These are phyloP conservation scores for Sminthurides bifidus DNA, from an alignment of 1,140 invertebrate genomes.

Conservation along the genomic window DNA sequence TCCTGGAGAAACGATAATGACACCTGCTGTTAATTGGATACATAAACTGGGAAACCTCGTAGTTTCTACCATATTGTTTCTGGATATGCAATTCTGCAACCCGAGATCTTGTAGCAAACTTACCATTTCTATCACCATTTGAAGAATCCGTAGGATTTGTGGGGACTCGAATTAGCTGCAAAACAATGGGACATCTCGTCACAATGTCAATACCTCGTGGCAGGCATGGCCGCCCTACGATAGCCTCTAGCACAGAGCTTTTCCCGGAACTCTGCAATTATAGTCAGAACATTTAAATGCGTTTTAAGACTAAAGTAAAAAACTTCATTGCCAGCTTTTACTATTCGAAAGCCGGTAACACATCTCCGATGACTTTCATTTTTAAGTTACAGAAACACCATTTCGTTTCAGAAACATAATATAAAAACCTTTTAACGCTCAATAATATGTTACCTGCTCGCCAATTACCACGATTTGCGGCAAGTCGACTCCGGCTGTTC, in stretches of 20 bases:
- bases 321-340: neutral
- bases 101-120: no score
- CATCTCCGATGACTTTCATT: no score
- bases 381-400: neutral
- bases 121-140: no score
- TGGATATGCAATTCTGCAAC: no score
- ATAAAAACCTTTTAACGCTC: constrained; percentile 13
- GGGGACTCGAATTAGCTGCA: constrained; percentile 87
- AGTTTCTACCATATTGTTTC: no score
- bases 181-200: constrained; percentile 80
- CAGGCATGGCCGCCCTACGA: constrained; percentile 92
- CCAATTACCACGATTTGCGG: constrained; percentile 98
- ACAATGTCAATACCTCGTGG: constrained; percentile 95
- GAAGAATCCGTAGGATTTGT: no score
- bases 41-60: no score
- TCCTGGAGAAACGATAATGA: no score
- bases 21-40: no score
- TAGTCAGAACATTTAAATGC: constrained; percentile 15
- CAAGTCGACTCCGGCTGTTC: constrained; percentile 83
- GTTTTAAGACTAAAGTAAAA: neutral
- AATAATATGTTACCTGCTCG: constrained; percentile 64
- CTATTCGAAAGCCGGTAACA: neutral
- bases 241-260: constrained; percentile 95
- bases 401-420: neutral
- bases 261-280: constrained; percentile 88